Percentiles rank a stretch among this genome's conserved stretches.
These are phyloP conservation scores for Hyposoter dolosus DNA, from an alignment of 2,888 invertebrate species.

Conservation along the genomic window DNA sequence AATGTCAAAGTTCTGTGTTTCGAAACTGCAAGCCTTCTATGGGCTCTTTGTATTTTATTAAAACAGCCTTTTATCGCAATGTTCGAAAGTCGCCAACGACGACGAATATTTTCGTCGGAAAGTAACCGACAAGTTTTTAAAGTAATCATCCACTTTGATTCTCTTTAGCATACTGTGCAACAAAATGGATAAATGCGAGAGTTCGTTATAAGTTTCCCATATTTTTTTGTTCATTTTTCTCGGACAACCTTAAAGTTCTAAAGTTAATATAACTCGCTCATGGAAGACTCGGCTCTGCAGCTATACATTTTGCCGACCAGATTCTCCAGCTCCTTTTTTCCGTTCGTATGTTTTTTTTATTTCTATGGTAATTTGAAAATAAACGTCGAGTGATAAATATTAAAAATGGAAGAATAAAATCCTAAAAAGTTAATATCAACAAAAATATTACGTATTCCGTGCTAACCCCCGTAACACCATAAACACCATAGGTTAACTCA, in stretches of 20 bases:
- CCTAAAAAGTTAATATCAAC: neutral
- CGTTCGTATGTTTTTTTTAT: neutral
- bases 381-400: neutral
- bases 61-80: neutral
- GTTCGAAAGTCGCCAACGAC: neutral
- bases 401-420: neutral
- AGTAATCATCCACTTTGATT: conserved; percentile 1
- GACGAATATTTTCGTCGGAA: neutral
- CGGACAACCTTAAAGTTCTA: conserved; percentile 13
- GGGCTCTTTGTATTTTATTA: neutral
- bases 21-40: neutral
- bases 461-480: too few species aligned
- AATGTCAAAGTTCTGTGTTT: neutral
- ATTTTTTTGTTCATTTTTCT: neutral
- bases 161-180: neutral
- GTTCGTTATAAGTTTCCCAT: conserved; percentile 3
- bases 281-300: neutral
- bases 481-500: too few species aligned
- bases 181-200: neutral
- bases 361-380: neutral
- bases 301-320: too few species aligned
- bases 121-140: conserved; percentile 19
- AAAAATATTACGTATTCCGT: neutral
- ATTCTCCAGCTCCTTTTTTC: neutral
- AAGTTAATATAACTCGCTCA: conserved; percentile 36